Evolutionary conservation across 2,888 invertebrate genomes (phyloP), one percentile per base, ranked within the genome.

Genomic region (Stratiomys singularior): DNA sequence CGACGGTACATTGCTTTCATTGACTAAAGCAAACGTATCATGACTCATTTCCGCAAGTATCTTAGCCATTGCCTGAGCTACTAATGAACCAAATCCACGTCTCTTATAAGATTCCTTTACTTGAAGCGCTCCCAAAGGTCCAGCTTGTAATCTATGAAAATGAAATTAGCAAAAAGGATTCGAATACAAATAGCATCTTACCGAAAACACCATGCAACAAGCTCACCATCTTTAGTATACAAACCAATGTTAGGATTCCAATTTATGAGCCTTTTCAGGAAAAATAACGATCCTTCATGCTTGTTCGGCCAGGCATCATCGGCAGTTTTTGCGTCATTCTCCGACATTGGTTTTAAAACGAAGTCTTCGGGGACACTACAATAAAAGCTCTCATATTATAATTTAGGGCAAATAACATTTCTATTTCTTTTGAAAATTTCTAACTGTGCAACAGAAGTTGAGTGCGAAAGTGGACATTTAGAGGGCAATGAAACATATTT

Each of bases 181-280:
- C 44, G 44, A 44, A 44, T 44, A 9, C 9, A 7, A 13, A 44
- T 44, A 44, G 44, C 13, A 44, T 44, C 30, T 27, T 52, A 81
- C 81, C 80, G 69, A 25, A 82, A 77, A 58, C 81, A 81, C 81
- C 82, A 82, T 0, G 82, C 80, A 9, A 81, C 58, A 0, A 82
- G 67, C 21, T 80, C 78, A 13, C 77, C 80, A 21, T 81, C 79
- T 25, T 79, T 78, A 11, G 80, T 80, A 30, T 78, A 82, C 5
- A 80, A 81, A 7, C 82, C 82, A 63, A 82, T 77, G 64, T 76
- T 82, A 21, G 76, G 60, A 76, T 82, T 82, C 37, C 76, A 80
- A 23, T 77, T 69, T 3, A 80, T 78, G 1, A 82, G 28, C 0
- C 81, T 78, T 37, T 79, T 76, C 25, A 82, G 52, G 52, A 81